A percentile compares a stretch with the other conserved stretches of the same genome.
These are phyloP conservation scores for Orthosia cruda DNA, from an alignment of 2,888 invertebrate genomes.

Conservation along the genomic window DNA sequence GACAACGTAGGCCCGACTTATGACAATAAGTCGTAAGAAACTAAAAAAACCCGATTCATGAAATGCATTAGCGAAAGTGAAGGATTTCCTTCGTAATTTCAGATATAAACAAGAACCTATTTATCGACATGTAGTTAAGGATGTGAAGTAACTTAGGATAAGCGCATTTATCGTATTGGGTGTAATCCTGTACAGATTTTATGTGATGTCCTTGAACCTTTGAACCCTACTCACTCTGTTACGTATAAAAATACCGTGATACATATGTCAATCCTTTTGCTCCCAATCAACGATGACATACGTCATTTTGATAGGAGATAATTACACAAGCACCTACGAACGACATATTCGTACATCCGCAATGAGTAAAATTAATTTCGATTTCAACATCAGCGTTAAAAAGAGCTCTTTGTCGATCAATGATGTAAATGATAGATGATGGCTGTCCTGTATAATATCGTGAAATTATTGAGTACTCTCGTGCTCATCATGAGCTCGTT, in stretches of 20 bases:
- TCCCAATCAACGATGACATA: constrained; percentile 18
- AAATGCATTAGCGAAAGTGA: neutral
- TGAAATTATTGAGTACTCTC: constrained; percentile 57
- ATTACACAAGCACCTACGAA: constrained; percentile 12
- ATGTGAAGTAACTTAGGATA: too few relatives aligned
- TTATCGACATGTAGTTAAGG: too few relatives aligned
- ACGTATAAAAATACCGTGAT: constrained; percentile 26
- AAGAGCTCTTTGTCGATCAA: constrained; percentile 66
- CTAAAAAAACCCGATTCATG: too few relatives aligned
- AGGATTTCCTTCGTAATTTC: neutral
- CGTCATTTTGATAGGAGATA: constrained; percentile 34
- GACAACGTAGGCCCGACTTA: too few relatives aligned
- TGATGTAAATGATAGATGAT: constrained; percentile 62
- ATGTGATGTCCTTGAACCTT: too few relatives aligned
- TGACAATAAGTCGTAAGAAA: too few relatives aligned
- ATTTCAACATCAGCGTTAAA: constrained; percentile 48
- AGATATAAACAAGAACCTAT: neutral
- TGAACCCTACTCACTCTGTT: constrained; percentile 28
- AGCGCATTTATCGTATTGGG: too few relatives aligned
- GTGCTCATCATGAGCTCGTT: constrained; percentile 32
- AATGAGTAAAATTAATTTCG: constrained; percentile 61
- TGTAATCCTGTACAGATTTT: too few relatives aligned
- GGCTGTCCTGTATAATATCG: constrained; percentile 48
- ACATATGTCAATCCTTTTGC: constrained; percentile 35
- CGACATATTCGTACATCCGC: constrained; percentile 27